A percentile compares a stretch with the other conserved stretches of the same genome.
Evolutionary conservation across 2,113 vertebrate species (phyloP).

Genomic region (Cacatua alba): DNA sequence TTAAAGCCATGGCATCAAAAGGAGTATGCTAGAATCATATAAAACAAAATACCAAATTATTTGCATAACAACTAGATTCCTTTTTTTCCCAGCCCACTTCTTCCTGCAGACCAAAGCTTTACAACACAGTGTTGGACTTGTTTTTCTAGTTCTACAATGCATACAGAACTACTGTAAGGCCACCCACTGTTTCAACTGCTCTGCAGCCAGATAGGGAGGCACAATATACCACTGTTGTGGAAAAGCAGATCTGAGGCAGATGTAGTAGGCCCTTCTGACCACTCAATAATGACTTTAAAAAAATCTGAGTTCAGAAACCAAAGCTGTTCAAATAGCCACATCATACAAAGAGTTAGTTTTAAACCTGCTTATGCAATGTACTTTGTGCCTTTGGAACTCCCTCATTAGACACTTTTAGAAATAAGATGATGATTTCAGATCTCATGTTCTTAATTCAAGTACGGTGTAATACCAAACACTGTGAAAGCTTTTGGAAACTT

Average conservation of each 20-base stretch:
- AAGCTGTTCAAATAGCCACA: background rate
- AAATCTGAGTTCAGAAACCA: background rate
- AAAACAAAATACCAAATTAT: background rate
- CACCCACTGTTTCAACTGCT: background rate
- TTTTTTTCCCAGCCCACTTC: background rate
- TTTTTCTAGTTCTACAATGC: background rate
- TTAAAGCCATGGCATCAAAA: conserved; percentile 90
- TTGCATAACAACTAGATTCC: background rate
- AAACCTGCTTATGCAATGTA: background rate
- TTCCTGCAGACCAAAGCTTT: background rate
- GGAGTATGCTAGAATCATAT: conserved; percentile 86
- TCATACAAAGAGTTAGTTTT: background rate
- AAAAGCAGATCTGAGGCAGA: background rate
- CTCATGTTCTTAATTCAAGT: background rate
- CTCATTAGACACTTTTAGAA: background rate
- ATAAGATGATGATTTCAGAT: background rate
- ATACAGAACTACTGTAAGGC: background rate
- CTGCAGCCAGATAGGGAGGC: background rate
- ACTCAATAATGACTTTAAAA: background rate
- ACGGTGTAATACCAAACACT: background rate
- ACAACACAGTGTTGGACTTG: background rate
- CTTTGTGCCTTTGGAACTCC: background rate
- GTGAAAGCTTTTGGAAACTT: background rate
- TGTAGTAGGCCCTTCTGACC: background rate
- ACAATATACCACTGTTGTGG: background rate